Conservation (phyloP, 2,113 vertebrate genomes). For the Neofelis nebulosa region DNA sequence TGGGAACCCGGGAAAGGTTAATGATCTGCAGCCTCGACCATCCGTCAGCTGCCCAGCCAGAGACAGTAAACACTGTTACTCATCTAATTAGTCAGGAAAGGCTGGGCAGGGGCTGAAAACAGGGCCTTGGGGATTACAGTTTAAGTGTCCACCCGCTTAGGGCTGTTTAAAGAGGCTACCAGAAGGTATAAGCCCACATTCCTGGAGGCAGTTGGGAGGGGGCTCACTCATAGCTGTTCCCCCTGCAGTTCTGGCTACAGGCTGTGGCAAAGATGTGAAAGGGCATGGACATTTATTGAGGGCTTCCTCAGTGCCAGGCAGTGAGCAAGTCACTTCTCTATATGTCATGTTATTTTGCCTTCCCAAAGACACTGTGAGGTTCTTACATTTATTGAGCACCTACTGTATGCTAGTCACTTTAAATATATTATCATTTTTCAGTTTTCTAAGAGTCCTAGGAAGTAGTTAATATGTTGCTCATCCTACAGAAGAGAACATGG, state of each 20-base stretch:
- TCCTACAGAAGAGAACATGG: not conserved
- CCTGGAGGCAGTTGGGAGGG: not conserved
- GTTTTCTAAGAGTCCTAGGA: not conserved
- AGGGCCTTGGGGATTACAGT: slow-evolving; percentile 47
- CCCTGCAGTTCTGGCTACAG: not conserved
- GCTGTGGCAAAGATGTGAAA: not conserved
- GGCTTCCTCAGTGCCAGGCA: not conserved
- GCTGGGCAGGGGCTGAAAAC: slow-evolving; percentile 67
- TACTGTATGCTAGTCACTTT: not conserved
- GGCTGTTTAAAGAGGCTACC: slow-evolving; percentile 37
- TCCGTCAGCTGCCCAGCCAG: slow-evolving; percentile 73
- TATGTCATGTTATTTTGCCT: not conserved
- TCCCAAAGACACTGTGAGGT: not conserved
- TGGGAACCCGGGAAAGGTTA: slow-evolving; percentile 77
- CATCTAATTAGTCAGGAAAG: slow-evolving; percentile 79
- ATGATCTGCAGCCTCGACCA: slow-evolving; percentile 75
- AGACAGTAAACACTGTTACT: slow-evolving; percentile 77
- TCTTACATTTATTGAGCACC: slow-evolving; percentile 14
- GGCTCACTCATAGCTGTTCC: not conserved
- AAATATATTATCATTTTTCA: not conserved
- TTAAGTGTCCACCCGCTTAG: slow-evolving; percentile 40
- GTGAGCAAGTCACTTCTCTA: not conserved
- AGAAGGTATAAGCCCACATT: slow-evolving; percentile 30
- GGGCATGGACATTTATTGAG: not conserved
- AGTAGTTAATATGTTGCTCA: not conserved